Base-by-base conservation (phyloP, 2,113 vertebrate genomes). In the Nansenia antarctica region DNA sequence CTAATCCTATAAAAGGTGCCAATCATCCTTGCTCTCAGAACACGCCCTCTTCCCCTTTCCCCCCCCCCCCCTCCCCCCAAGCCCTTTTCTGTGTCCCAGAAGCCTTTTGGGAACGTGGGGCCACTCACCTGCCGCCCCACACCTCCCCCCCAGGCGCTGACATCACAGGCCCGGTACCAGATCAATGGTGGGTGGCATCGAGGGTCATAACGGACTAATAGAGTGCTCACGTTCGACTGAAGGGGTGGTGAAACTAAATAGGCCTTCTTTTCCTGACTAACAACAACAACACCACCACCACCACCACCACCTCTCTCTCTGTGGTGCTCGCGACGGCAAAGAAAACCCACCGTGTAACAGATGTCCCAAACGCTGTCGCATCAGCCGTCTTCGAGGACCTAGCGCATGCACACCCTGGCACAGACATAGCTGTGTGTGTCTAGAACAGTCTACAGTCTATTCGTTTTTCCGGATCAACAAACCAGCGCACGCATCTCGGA, bases 1-100 rank as follows among this genome's bases (percentile, higher is more conserved):
- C 86, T 91, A 91, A 92, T 90, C 91, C 89, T 74, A 74, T 81
- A 72, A 88, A 87, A 88, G 81, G 76, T 86, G 83, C 72, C 86
- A 85, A 87, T 89, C 87, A 80, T 70, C 72, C 59, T 70, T 3
- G 58, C 47, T 61, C 75, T 64, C 59, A 55, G 32, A 64, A 73
- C 30, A 81, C 67, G 42, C 82, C 80, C 79, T 70, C 37, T 76
- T 61, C 62, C 18, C 76, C 76, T 62, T 79, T 67, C 37, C 65
- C 61, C 63, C 18, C 78, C 73, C 63, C 80, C 70, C 31, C 60
- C 77, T 69, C 35, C 29, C 14, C 3, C 9, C 7, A 35, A 29
- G 31, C 62, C 29, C 37, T 47, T 42, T 45, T 66, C 63, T 54
- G 8, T 27, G 20, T 14, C 24, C 30, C 31, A n/a, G 18, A 27